Conservation (phyloP, 2,797 vertebrate genomes). For the Squalus acanthias region DNA sequence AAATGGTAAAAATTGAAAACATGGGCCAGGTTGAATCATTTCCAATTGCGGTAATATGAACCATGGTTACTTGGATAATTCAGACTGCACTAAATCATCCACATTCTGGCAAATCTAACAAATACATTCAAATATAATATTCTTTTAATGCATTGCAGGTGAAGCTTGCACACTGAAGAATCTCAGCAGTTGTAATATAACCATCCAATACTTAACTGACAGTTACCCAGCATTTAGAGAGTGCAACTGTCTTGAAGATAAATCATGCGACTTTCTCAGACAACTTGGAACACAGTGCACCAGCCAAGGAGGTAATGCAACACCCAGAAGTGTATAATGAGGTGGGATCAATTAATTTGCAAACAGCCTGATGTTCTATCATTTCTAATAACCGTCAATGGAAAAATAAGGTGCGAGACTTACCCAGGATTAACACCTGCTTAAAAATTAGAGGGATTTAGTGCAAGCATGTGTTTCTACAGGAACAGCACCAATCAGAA, state of each 20-base stretch:
- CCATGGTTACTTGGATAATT: conserved; percentile 26
- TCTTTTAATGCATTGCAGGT: conserved; percentile 50
- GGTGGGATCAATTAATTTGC: background rate
- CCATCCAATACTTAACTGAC: conserved; percentile 59
- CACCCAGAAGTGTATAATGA: background rate
- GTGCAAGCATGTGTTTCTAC: background rate
- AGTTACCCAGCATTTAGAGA: conserved; percentile 59
- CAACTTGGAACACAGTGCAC: conserved; percentile 60
- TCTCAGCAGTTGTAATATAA: conserved; percentile 62
- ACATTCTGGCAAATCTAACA: background rate
- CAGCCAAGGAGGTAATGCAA: conserved; percentile 53
- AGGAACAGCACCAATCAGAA: background rate
- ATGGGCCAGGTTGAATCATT: background rate
- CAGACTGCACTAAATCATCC: conserved; percentile 30
- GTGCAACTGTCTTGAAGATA: conserved; percentile 64
- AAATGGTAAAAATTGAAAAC: conserved; percentile 33
- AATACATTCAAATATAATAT: conserved; percentile 29
- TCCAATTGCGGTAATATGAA: conserved; percentile 19
- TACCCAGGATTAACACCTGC: background rate
- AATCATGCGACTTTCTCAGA: conserved; percentile 59
- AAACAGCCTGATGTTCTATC: background rate
- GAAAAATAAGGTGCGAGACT: background rate
- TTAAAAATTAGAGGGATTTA: background rate
- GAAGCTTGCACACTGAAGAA: conserved; percentile 65
- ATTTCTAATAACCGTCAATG: background rate